A percentile compares a stretch with the other conserved stretches of the same genome.
These are phyloP conservation scores for Saccostrea glomerata DNA, from an alignment of 1,140 invertebrate species.

Conservation along the genomic window DNA sequence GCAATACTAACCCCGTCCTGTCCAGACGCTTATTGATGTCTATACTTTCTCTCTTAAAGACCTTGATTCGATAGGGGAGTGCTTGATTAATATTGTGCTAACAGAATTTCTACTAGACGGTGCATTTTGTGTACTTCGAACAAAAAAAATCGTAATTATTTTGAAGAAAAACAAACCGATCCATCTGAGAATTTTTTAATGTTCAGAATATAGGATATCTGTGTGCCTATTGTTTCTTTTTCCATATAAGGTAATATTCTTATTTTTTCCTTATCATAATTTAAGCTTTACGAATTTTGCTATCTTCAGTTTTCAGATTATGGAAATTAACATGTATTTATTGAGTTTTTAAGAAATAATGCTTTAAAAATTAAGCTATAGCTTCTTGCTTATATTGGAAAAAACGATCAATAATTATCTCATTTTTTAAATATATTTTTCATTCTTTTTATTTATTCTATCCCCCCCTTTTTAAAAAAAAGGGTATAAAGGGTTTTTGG, in stretches of 20 bases:
- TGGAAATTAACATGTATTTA: not conserved
- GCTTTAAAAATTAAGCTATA: too few relatives aligned
- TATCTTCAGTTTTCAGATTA: not conserved
- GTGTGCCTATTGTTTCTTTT: not conserved
- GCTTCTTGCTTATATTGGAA: too few relatives aligned
- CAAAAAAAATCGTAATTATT: not conserved
- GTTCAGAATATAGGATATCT: not conserved
- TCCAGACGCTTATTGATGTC: slow-evolving; percentile 5
- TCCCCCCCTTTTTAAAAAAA: too few relatives aligned
- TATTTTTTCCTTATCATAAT: not conserved
- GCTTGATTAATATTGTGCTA: not conserved
- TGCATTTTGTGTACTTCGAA: not conserved
- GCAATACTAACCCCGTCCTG: not conserved
- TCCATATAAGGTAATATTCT: not conserved
- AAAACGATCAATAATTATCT: too few relatives aligned
- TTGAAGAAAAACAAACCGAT: not conserved
- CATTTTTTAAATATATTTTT: too few relatives aligned
- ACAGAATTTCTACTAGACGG: not conserved
- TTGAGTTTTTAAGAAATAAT: not conserved
- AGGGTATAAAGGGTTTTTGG: too few relatives aligned
- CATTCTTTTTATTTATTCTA: too few relatives aligned
- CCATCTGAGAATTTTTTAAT: not conserved
- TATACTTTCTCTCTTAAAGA: not conserved
- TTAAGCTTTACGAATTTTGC: not conserved
- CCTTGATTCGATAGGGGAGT: not conserved